phyloP scores from a whole-genome alignment of 2,888 invertebrate genomes.

The Amphipyra tragopoginis region DNA sequence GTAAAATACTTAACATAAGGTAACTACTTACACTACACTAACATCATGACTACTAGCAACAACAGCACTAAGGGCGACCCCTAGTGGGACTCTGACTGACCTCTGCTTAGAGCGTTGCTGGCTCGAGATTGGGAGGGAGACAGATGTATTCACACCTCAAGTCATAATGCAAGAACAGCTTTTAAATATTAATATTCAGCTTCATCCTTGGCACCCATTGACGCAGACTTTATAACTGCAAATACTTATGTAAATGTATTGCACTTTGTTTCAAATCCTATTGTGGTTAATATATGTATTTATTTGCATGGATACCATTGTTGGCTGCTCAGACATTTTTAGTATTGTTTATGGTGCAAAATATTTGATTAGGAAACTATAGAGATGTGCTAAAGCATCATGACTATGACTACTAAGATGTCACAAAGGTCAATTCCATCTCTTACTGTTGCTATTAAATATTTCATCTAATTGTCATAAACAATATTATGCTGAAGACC shows the following conservation, averaged over 20 bases:
- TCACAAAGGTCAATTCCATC: neutral
- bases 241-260: slow-evolving; percentile 55
- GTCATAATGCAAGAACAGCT: neutral
- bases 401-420: neutral
- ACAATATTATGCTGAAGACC: no score
- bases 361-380: neutral
- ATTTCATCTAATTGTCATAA: no score
- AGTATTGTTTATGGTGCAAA: slow-evolving; percentile 18
- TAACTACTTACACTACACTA: no score
- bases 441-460: no score
- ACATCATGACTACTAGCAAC: no score
- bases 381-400: neutral
- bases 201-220: slow-evolving; percentile 47
- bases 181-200: slow-evolving; percentile 42
- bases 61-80: no score
- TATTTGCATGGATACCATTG: slow-evolving; percentile 45
- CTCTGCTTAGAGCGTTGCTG: no score
- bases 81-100: no score
- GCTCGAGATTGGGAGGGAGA: no score
- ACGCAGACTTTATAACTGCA: slow-evolving; percentile 38
- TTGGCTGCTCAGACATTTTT: slow-evolving; percentile 23
- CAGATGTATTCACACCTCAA: neutral
- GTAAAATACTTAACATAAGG: no score
- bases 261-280: slow-evolving; percentile 52
- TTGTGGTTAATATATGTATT: slow-evolving; percentile 40